Base-by-base conservation (phyloP, 2,888 invertebrate species). In the Cheilosia impressa region DNA sequence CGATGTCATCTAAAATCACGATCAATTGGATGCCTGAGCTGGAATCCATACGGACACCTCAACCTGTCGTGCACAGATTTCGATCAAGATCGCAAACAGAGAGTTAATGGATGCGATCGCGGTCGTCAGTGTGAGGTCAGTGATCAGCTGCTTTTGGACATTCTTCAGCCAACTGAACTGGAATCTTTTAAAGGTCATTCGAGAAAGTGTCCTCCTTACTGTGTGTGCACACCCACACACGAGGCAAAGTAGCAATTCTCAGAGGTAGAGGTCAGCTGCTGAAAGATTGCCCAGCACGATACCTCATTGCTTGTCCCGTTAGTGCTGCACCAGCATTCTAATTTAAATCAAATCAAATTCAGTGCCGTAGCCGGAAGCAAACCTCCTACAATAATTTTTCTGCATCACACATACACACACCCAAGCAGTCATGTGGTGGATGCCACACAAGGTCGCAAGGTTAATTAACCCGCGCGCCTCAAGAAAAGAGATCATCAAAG, bases 1-100 rank as follows among this genome's bases (percentile, higher is more conserved):
- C 85, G 91, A 90, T 91, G 91, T 91, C 91, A 91, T 91, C 91
- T 91, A 87, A 90, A 91, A 91, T 91, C 91, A 91, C 91, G 91
- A 91, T 91, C 91, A 88, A 81, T 85, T 72, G 71, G 77, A 77
- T 81, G 72, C 38, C 55, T 52, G 62, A 50, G 81, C 81, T 58
- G 50, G 81, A 72, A 85, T 77, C 85, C 72, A 77, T 77, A 77
- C 57, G 50, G 76, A 81, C 85, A 85, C 85, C 85, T 85, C 81
- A 81, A 85, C 85, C 85, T 85, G 85, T 85, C 85, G 85, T 85
- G 85, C 81, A 57, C 43, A 76, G 85, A 85, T 85, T 85, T 62
- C 62, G 81, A 85, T 85, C 85, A 75, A 71, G 71, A 69, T 79
- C 79, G 60, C 65, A 43, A 34, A 41, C 34, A 22, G 65, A 31